A percentile compares a stretch with the other conserved stretches of the same genome.
Evolutionary conservation across 2,888 invertebrate genomes (phyloP).

Genomic region (Pachymerium ferrugineum): DNA sequence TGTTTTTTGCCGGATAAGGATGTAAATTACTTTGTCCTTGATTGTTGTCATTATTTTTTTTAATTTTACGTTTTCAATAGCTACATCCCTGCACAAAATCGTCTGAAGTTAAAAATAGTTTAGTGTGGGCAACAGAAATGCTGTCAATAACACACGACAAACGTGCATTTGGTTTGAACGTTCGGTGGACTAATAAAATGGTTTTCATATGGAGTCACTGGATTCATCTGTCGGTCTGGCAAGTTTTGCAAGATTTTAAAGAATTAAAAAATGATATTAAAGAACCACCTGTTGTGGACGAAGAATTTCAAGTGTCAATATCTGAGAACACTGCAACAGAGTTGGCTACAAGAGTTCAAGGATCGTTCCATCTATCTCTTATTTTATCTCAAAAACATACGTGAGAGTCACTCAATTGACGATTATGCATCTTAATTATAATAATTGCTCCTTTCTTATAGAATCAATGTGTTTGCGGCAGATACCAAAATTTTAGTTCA

Average conservation of each 20-base stretch:
- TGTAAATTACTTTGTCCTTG: constrained; percentile 33
- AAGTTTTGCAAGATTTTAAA: neutral
- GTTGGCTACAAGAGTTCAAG: no score
- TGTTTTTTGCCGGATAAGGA: constrained; percentile 56
- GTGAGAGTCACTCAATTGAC: neutral
- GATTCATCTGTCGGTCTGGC: constrained; percentile 8
- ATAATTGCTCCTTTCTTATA: neutral
- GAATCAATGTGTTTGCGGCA: neutral
- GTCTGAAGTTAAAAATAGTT: constrained; percentile 49
- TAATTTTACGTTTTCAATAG: constrained; percentile 30
- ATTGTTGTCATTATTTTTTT: neutral
- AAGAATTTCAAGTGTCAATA: no score
- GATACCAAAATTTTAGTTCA: neutral
- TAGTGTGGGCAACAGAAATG: neutral
- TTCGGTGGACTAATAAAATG: constrained; percentile 58
- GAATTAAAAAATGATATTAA: neutral
- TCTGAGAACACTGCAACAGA: no score
- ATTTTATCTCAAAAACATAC: neutral
- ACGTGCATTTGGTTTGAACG: constrained; percentile 30
- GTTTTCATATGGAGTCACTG: constrained; percentile 51
- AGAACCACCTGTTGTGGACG: no score
- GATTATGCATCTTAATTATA: neutral
- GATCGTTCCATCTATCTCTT: no score
- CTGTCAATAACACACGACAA: neutral
- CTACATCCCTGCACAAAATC: constrained; percentile 50